Percentiles rank a stretch among this genome's conserved stretches.
phyloP scores from a whole-genome alignment of 2,113 vertebrate genomes.

The Alaudala cheleensis region DNA sequence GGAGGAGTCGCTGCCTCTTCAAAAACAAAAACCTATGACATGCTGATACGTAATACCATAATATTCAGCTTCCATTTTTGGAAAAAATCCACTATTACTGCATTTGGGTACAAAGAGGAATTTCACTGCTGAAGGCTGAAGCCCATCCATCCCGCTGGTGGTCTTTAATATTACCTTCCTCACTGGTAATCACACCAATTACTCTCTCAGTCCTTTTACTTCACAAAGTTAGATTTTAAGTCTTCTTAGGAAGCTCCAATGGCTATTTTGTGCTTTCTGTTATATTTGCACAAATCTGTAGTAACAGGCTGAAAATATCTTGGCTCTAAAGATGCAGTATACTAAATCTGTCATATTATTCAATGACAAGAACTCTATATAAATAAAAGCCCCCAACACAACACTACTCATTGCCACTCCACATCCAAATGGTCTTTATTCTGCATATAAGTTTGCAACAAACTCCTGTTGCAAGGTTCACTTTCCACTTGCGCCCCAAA shows the following conservation, averaged over 20 bases:
- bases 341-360: not conserved
- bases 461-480: not conserved
- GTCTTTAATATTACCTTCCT: not conserved
- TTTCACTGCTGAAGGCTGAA: not conserved
- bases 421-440: not conserved
- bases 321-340: not conserved
- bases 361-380: not conserved
- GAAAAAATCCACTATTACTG: rapidly evolving
- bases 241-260: not conserved
- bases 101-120: not conserved
- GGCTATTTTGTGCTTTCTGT: not conserved
- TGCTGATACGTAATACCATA: not conserved
- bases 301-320: not conserved
- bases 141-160: not conserved
- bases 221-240: not conserved
- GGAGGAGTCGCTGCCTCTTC: too few species aligned
- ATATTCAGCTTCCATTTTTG: not conserved
- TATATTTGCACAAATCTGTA: not conserved
- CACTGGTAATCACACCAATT: not conserved
- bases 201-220: not conserved
- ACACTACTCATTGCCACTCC: not conserved
- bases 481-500: not conserved
- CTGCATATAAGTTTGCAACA: not conserved
- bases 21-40: too few species aligned
- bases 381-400: not conserved